A percentile compares a stretch with the other conserved stretches of the same genome.
These are phyloP conservation scores for Sapajus apella DNA, from an alignment of 2,113 vertebrate genomes.

Conservation along the genomic window DNA sequence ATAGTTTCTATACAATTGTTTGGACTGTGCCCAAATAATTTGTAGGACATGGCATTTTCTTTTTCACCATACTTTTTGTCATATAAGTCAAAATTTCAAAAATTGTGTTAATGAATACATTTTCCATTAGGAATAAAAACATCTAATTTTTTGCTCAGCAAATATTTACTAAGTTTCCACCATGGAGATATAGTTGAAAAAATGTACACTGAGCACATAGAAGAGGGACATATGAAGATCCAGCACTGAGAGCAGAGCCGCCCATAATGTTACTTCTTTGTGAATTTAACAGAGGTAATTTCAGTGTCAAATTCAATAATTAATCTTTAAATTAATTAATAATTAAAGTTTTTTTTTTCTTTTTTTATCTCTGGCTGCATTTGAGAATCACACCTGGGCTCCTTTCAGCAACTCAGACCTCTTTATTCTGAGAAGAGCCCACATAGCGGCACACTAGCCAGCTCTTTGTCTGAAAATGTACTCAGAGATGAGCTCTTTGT, in stretches of 20 bases:
- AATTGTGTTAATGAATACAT: neutral
- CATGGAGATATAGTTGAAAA: neutral
- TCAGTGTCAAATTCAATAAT: neutral
- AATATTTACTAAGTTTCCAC: neutral
- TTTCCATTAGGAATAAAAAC: neutral
- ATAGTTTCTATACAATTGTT: slow-evolving; percentile 15
- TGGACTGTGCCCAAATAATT: neutral
- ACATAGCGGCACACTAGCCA: rapidly evolving
- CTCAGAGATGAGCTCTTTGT: neutral
- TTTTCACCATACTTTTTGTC: neutral
- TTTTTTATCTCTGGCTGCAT: neutral
- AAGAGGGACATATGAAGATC: neutral
- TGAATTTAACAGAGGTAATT: neutral
- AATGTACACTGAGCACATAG: neutral
- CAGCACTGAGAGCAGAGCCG: neutral
- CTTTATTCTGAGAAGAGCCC: neutral
- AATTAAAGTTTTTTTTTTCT: neutral
- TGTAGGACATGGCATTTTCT: neutral
- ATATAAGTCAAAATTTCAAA: neutral
- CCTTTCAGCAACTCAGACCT: neutral
- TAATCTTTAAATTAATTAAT: no score
- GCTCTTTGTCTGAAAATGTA: neutral
- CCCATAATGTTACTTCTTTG: neutral
- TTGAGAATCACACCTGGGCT: neutral
- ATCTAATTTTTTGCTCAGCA: neutral